A percentile compares a stretch with the other conserved stretches of the same genome.
phyloP scores from a whole-genome alignment of 2,113 vertebrate species.

The Polypterus bichir region DNA sequence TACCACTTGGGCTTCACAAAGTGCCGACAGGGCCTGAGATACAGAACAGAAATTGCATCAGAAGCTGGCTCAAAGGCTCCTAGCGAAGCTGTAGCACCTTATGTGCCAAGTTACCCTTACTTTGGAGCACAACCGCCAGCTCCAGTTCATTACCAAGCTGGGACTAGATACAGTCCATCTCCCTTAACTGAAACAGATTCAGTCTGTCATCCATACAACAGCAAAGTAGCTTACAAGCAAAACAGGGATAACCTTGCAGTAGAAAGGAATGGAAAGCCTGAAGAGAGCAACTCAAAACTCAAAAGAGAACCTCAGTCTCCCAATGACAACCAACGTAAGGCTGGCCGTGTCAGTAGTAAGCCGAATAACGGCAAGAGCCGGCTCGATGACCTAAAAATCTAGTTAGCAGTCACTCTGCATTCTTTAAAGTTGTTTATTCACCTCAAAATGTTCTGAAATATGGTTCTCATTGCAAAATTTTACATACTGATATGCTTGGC shows the following conservation, averaged over 20 bases:
- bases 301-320: slow-evolving; percentile 32
- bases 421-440: too few species aligned
- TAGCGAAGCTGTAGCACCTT: slow-evolving; percentile 35
- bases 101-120: slow-evolving; percentile 48
- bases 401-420: not conserved
- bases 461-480: too few species aligned
- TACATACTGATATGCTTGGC: too few species aligned
- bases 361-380: slow-evolving; percentile 49
- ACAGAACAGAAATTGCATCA: slow-evolving; percentile 15
- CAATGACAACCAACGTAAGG: slow-evolving; percentile 33
- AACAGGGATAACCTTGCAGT: slow-evolving; percentile 59
- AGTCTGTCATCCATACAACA: slow-evolving; percentile 41
- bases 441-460: too few species aligned
- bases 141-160: slow-evolving; percentile 30
- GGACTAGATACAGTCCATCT: slow-evolving; percentile 43
- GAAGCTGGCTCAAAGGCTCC: slow-evolving; percentile 24
- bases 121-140: slow-evolving; percentile 29
- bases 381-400: slow-evolving; percentile 54
- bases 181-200: slow-evolving; percentile 35
- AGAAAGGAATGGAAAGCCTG: slow-evolving; percentile 40
- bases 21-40: slow-evolving; percentile 44
- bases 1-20: slow-evolving; percentile 70
- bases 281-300: slow-evolving; percentile 27
- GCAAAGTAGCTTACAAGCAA: slow-evolving; percentile 54
- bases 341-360: slow-evolving; percentile 48